Evolutionary conservation across 2,797 vertebrate species (phyloP), one percentile per base, ranked within the genome.

Genomic region (Cyclopterus lumpus): DNA sequence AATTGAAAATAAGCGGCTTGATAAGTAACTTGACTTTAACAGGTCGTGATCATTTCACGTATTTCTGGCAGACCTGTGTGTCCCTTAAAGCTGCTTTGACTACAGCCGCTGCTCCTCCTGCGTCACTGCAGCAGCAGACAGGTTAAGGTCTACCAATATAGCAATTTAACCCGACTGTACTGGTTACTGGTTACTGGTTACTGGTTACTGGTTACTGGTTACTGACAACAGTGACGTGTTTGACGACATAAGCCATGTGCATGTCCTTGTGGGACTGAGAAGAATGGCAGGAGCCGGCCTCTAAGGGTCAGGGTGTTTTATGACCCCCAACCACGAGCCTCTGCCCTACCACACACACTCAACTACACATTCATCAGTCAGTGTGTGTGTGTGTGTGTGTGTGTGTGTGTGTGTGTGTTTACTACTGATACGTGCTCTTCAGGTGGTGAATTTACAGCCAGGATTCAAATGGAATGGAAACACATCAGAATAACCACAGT

Each of bases 231-330:
- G 49, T 6, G 51, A 34, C 24, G 72, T 40, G 26, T 67, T 67
- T 60, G n/a, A 58, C 16, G 15, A 40, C 60, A 8, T 36, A 66
- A 86, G 70, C 54, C 67, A 84, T 84, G 77, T 38, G 61, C 15
- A 54, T 61, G 79, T 46, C 85, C 81, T 80, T 84, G 72, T 65
- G 30, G 73, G 68, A 58, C 5, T 15, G 69, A 86, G 74, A 89
- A 36, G 62, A 71, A 86, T 71, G 80, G 70, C 58, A 36, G 53
- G 58, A 36, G 59, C 65, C 40, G 75, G 77, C 80, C 75, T 86
- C 75, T 68, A 67, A 71, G 46, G 36, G 6, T 10, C 44, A n/a
- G 59, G 68, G 65, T 79, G 77, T 40, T 88, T 90, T 86, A 88
- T 86, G 75, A 82, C 77, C 84, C 73, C 44, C 57, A 51, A 58